Base-by-base conservation (phyloP, 2,888 invertebrate genomes). In the Acleris literana region DNA sequence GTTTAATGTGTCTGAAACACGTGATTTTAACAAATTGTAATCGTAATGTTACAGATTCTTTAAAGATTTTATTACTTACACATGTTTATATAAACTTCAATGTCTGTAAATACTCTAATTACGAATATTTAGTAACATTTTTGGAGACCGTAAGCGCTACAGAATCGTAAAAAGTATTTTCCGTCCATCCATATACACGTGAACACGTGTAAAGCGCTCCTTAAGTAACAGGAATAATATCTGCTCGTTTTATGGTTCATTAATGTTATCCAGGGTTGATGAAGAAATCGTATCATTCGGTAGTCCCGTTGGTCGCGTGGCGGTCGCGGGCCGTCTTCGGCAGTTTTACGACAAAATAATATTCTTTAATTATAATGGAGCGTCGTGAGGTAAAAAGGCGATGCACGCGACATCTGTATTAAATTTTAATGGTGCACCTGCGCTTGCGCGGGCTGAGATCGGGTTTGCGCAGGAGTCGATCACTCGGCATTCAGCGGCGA, bases 351-450 rank as follows among this genome's bases (percentile, higher is more conserved):
- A 87, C 87, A 87, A 89, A 90, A 90, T 91, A 89, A 90, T 90
- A 88, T 87, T 86, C 87, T 87, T 90, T 90, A 90, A 91, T 92
- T 90, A 89, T 89, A 90, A 87, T 87, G 88, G 83, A 85, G 86
- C 85, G 84, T 86, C 81, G 83, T 78, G 77, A 80, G 80, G 85
- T 85, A 88, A 90, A 88, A 88, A 90, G 83, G 82, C 86, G 81
- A 82, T 84, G 84, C 90, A 90, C 88, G 87, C 90, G 92, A 92
- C 90, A 88, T 87, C 89, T 92, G 90, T 90, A 90, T 92, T 89
- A 90, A 91, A 88, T 84, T 89, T 90, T 88, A 91, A 92, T 91
- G 88, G 85, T 86, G 91, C 92, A 92, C 90, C 91, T 92, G 92
- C 92, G 17, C 46, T 39, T 46, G 46, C 46, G 71, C 74, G 73